These are phyloP conservation scores for Crematogaster levior DNA, from an alignment of 2,888 invertebrate genomes.

Conservation along the genomic window DNA sequence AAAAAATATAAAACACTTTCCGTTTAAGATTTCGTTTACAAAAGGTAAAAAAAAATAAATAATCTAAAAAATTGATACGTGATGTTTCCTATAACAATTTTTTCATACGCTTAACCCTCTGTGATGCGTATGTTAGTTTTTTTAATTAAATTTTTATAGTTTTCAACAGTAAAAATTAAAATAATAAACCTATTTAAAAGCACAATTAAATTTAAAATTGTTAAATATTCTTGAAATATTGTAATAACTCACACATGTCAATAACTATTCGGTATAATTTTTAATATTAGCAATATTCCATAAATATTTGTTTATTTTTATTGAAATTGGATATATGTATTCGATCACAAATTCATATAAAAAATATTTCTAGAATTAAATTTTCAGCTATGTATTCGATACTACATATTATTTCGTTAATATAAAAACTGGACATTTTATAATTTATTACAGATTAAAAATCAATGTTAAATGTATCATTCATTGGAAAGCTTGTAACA, in stretches of 20 bases:
- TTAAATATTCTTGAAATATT: not conserved
- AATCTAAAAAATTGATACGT: not conserved
- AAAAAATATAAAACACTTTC: not conserved
- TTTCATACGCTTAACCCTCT: not conserved
- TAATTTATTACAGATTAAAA: not conserved
- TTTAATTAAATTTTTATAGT: not conserved
- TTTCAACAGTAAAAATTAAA: not conserved
- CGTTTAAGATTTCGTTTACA: not conserved
- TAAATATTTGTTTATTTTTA: not conserved
- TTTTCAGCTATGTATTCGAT: not conserved
- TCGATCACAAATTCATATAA: not conserved
- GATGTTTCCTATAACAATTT: not conserved
- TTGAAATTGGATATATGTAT: not conserved
- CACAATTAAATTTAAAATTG: too few species aligned
- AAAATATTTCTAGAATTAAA: not conserved
- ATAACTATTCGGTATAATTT: too few species aligned
- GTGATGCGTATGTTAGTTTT: not conserved
- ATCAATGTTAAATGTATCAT: not conserved
- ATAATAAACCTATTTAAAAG: too few species aligned
- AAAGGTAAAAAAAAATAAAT: conserved; percentile 5
- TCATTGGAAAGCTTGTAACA: not conserved
- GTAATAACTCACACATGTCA: not conserved
- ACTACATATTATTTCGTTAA: not conserved
- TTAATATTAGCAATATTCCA: not conserved
- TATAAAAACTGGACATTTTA: not conserved